phyloP scores from a whole-genome alignment of 2,888 invertebrate genomes.

The Eubasilissa splendida region DNA sequence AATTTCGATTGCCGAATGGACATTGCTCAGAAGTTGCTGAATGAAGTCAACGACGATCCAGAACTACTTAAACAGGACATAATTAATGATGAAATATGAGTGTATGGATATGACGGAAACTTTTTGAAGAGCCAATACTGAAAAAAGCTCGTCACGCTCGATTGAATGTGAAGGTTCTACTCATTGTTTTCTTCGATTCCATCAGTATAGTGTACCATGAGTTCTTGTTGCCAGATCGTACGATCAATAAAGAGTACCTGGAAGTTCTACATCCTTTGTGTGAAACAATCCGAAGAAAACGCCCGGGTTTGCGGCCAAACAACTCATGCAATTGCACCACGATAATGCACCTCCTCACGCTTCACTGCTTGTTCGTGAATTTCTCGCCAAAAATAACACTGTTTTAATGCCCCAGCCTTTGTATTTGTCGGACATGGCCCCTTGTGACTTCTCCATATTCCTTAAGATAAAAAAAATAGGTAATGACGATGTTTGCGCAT shows the following conservation, averaged over 20 bases:
- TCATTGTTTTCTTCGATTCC: too few relatives aligned
- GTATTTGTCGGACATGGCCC: constrained; percentile 52
- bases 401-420: constrained; percentile 38
- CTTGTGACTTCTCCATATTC: constrained; percentile 57
- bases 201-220: too few relatives aligned
- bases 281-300: too few relatives aligned
- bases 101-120: too few relatives aligned
- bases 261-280: too few relatives aligned
- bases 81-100: background rate
- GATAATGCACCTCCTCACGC: constrained; percentile 39
- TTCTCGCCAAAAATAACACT: constrained; percentile 21
- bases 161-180: too few relatives aligned
- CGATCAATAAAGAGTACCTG: background rate
- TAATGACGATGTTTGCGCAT: constrained; percentile 39
- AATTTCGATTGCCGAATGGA: constrained; percentile 45
- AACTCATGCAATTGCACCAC: constrained; percentile 34
- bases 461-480: constrained; percentile 56
- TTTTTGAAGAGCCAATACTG: too few relatives aligned
- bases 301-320: constrained; percentile 43
- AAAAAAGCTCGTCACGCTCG: too few relatives aligned
- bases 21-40: constrained; percentile 57
- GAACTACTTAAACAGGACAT: background rate
- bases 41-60: background rate
- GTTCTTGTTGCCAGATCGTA: too few relatives aligned
- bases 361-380: constrained; percentile 20